Evolutionary conservation across 2,113 vertebrate genomes (phyloP), one percentile per base, ranked within the genome.

Genomic region (Ceyx margarethae): DNA sequence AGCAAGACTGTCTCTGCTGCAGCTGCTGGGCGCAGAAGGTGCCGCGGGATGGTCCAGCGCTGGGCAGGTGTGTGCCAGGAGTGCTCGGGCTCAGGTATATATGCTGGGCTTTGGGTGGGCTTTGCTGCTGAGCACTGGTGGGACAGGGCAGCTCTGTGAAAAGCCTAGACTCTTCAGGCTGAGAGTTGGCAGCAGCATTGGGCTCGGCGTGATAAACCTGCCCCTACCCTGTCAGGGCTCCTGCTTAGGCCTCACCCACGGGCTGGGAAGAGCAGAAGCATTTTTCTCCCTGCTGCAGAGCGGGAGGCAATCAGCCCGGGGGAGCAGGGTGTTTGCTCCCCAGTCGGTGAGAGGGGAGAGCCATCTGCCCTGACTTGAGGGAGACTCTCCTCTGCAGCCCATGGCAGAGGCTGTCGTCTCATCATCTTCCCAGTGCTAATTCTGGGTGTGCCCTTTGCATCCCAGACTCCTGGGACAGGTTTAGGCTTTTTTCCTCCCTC

Each of bases 1-100:
- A 37, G 8, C 2, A 28, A 28, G 25, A 1, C 1, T 0, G 6
- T 19, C 6, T 12, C 46, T 17, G 33, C 1, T 0, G 0, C 0
- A 2, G 5, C 75, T 13, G 25, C 66, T 15, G 0, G 0, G 35
- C 56, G 5, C 65, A 6, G 61, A 16, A 8, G 21, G 18, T 51
- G 46, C 20, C 4, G 5, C 1, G 2, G 29, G 29, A 23, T 15
- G 20, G 2, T 64, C 6, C 42, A 3, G 15, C 7, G 0, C 1
- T 6, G 56, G n/a, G 20, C 46, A 56, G 58, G 23, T 13, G 35
- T 9, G 33, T 31, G 28, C 43, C 4, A 33, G 78, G 40, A 61
- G 51, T 0, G 5, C 56, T 8, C 10, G 29, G 74, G 5, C 4
- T 48, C 4, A 18, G 75, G 37, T 48, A 10, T 11, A 48, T 10